Conservation (phyloP, 2,888 invertebrate species). For the Campoletis raptor region DNA sequence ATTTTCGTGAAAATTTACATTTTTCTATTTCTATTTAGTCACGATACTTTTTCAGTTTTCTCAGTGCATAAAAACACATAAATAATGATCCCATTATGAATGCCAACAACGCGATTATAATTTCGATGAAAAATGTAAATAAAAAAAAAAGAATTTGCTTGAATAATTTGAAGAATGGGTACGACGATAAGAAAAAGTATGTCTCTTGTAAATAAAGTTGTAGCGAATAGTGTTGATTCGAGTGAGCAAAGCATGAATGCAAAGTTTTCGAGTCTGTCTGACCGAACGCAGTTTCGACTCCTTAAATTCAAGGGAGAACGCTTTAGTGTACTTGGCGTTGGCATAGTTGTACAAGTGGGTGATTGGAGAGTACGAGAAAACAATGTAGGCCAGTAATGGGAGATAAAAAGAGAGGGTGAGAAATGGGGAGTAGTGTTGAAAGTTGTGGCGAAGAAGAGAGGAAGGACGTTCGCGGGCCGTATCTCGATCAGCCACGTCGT, state of each 20-base stretch:
- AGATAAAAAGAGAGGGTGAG: constrained; percentile 38
- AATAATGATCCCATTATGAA: no score
- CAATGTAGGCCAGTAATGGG: neutral
- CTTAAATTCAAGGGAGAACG: constrained; percentile 33
- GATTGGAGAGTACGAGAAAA: constrained; percentile 42
- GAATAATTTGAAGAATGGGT: neutral
- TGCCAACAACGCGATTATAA: neutral
- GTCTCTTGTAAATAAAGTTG: neutral
- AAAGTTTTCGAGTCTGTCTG: constrained; percentile 34
- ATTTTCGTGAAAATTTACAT: no score
- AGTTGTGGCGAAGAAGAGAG: constrained; percentile 34
- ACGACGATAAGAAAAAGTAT: neutral
- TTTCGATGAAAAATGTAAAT: neutral
- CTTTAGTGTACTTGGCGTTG: constrained; percentile 7
- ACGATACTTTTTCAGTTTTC: no score
- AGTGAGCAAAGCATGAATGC: neutral
- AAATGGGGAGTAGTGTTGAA: constrained; percentile 55
- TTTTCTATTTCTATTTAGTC: no score
- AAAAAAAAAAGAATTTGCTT: neutral
- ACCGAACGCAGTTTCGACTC: constrained; percentile 45
- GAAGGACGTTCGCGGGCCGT: constrained; percentile 52
- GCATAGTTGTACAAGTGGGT: constrained; percentile 59
- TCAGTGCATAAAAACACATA: no score
- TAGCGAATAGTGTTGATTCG: neutral
- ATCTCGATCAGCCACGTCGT: constrained; percentile 64